Base-by-base conservation (phyloP, 2,888 invertebrate species). In the Palloptera scutellata region DNA sequence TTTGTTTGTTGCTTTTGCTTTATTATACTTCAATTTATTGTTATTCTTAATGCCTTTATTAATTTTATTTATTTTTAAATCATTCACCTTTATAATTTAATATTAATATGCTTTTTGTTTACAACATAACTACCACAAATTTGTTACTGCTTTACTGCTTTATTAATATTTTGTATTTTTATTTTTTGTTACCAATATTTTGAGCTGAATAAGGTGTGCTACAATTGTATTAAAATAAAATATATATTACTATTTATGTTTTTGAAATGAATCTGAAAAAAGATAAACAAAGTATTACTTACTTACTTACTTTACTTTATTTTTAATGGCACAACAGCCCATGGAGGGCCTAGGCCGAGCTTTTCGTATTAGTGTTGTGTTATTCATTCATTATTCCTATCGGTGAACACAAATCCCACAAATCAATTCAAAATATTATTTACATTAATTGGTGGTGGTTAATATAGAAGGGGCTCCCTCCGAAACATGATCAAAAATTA, bases 141-240 rank as follows among this genome's bases (percentile, higher is more conserved):
- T 30, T 63, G 15, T 61, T 63, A 58, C 65, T 30, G 63, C 68
- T 69, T 13, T 53, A 67, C 62, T 17, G 15, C 63, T 64, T 52
- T 48, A 11, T 63, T 65, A 57, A 67, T 54, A 17, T 52, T 12
- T 63, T 42, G 61, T 19, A 40, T 57, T 13, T 59, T n/a, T 59
- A 30, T 30, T 58, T 19, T n/a, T 43, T 64, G 40, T 45, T 58
- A 20, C 12, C 48, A 43, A 53, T 40, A 51, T 68, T 63, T 61
- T 70, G 68, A 72, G 72, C 72, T 73, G 73, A 72, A 74, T 53
- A 61, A 70, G 67, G 70, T 64, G 72, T 72, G 73, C 73, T 72
- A 13, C 59, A 30, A 53, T 67, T 62, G 60, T 73, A 48, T 48
- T n/a, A 6, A 30, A 30, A 12, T 68, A 62, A 53, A 54, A 67